Evolutionary conservation across 2,113 vertebrate genomes (phyloP).

Genomic region (Pyrgilauda ruficollis): DNA sequence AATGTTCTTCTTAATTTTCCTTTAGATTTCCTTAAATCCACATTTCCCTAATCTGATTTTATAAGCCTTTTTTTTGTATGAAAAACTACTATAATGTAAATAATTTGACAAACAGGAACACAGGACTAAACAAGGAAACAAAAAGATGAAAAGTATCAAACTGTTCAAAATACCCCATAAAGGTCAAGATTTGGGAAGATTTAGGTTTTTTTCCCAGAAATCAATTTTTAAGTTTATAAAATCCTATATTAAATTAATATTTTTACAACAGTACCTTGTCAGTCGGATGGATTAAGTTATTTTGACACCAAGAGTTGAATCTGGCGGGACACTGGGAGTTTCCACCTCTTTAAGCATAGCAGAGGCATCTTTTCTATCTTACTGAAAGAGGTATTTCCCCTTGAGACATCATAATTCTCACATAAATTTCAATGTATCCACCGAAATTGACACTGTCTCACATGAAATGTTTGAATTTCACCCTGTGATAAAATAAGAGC

Average conservation of each 20-base stretch:
- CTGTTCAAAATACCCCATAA: not conserved
- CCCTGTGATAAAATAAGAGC: not conserved
- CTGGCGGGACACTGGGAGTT: not conserved
- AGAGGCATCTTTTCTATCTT: not conserved
- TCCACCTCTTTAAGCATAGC: not conserved
- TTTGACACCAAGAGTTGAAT: not conserved
- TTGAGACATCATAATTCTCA: not conserved
- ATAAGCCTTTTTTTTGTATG: not conserved
- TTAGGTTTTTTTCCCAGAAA: not conserved
- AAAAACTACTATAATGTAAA: not conserved
- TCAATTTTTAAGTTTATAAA: not conserved
- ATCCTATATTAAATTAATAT: not conserved
- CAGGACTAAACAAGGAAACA: not conserved
- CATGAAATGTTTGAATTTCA: not conserved
- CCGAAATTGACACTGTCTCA: not conserved
- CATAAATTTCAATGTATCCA: not conserved
- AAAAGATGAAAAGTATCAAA: not conserved
- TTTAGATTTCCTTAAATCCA: not conserved
- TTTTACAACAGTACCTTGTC: not conserved
- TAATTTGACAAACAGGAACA: not conserved
- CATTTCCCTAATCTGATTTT: not conserved
- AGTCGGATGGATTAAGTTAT: not conserved
- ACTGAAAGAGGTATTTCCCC: not conserved
- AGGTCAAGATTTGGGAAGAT: not conserved
- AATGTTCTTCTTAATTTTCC: not conserved